Conservation (phyloP, 2,797 vertebrate genomes). For the Megalops cyprinoides region DNA sequence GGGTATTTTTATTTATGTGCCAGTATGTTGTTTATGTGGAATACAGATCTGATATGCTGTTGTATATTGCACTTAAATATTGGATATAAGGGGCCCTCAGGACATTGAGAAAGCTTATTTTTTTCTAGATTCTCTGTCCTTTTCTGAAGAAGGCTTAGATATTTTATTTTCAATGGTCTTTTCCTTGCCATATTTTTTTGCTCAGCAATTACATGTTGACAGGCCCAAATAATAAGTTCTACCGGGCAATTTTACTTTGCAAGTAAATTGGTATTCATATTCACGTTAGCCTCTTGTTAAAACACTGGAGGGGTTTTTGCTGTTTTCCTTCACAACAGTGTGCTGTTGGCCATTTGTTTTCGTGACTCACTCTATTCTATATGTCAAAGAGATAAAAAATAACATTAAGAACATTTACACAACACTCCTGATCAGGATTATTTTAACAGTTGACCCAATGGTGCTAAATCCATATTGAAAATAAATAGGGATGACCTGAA, state of each 20-base stretch:
- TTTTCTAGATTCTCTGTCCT: conserved; percentile 3
- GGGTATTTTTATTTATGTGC: not conserved
- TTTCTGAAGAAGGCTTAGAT: conserved; percentile 6
- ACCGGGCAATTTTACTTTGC: not conserved
- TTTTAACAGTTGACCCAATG: conserved; percentile 16
- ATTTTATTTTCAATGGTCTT: not conserved
- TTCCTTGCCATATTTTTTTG: not conserved
- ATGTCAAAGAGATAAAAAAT: not conserved
- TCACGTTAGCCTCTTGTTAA: not conserved
- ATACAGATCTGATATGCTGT: not conserved
- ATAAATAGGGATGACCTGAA: not conserved
- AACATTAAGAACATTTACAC: not conserved
- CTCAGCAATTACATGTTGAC: conserved; percentile 18
- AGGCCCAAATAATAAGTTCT: conserved; percentile 20
- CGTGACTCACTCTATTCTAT: too few species aligned
- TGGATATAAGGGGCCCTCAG: not conserved
- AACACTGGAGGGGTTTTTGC: not conserved
- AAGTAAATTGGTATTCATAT: conserved; percentile 19
- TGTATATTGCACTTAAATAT: conserved; percentile 6
- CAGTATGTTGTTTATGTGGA: not conserved
- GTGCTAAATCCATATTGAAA: conserved; percentile 1
- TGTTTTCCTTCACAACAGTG: not conserved
- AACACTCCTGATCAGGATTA: conserved; percentile 5
- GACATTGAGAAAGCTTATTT: conserved; percentile 18
- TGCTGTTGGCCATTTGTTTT: not conserved